phyloP scores from a whole-genome alignment of 2,113 vertebrate genomes.

The Apodemus sylvaticus region DNA sequence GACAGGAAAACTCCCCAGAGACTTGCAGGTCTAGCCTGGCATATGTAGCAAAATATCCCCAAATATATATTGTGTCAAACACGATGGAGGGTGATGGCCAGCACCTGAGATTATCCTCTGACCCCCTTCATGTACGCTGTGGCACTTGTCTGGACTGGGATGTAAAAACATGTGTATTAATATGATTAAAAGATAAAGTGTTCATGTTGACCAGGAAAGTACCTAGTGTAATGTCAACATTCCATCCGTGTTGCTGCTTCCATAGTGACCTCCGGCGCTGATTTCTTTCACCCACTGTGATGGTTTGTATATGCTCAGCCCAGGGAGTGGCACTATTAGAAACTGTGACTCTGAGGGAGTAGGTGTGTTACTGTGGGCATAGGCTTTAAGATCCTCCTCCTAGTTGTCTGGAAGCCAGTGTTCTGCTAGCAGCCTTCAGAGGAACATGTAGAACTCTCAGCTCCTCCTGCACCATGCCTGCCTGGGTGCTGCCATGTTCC shows the following conservation, averaged over 20 bases:
- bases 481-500: no score
- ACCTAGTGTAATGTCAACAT: no score
- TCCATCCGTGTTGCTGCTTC: neutral
- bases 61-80: neutral
- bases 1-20: neutral
- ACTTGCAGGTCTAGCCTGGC: neutral
- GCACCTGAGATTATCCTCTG: neutral
- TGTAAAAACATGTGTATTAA: neutral
- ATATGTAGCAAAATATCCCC: neutral
- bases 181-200: neutral
- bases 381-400: no score
- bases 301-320: no score
- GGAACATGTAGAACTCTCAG: no score
- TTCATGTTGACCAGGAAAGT: neutral
- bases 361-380: no score
- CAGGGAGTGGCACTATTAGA: no score
- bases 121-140: neutral
- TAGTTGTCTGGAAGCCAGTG: no score
- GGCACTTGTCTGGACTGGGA: neutral
- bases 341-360: no score
- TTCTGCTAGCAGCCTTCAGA: no score
- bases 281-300: neutral
- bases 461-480: no score
- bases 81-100: neutral
- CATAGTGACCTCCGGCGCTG: neutral